Conservation (phyloP, 2,113 vertebrate species). For the Egretta garzetta region DNA sequence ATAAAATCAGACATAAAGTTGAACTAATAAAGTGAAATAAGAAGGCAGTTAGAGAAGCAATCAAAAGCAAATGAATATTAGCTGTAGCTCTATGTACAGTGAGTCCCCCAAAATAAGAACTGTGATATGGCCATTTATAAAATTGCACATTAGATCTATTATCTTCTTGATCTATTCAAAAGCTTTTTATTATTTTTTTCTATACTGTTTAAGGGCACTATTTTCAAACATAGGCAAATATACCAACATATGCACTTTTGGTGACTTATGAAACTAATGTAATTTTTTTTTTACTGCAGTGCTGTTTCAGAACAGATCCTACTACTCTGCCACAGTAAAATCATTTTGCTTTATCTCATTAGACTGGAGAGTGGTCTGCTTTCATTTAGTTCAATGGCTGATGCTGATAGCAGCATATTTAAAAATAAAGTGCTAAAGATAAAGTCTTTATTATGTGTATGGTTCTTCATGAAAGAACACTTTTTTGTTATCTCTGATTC, state of each 20-base stretch:
- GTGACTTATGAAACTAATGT: background rate
- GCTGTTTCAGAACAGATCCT: background rate
- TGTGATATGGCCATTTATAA: background rate
- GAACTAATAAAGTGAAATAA: conserved; percentile 25
- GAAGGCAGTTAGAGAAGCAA: conserved; percentile 3
- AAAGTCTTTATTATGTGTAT: background rate
- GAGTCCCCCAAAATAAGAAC: background rate
- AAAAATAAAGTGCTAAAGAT: background rate
- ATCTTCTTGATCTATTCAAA: background rate
- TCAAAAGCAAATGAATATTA: conserved; percentile 8
- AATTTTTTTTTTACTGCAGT: background rate
- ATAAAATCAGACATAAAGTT: conserved; percentile 35
- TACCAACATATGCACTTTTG: background rate
- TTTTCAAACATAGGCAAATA: background rate
- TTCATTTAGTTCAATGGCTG: background rate
- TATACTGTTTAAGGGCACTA: background rate
- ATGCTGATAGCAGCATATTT: background rate
- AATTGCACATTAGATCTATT: background rate
- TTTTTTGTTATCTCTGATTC: background rate
- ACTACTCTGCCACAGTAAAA: background rate
- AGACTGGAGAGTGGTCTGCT: background rate
- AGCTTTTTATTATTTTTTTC: background rate
- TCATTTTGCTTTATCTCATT: background rate
- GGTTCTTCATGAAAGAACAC: background rate
- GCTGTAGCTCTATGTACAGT: background rate